Base-by-base conservation (phyloP, 2,888 invertebrate genomes). In the Cheilosia scutellata region DNA sequence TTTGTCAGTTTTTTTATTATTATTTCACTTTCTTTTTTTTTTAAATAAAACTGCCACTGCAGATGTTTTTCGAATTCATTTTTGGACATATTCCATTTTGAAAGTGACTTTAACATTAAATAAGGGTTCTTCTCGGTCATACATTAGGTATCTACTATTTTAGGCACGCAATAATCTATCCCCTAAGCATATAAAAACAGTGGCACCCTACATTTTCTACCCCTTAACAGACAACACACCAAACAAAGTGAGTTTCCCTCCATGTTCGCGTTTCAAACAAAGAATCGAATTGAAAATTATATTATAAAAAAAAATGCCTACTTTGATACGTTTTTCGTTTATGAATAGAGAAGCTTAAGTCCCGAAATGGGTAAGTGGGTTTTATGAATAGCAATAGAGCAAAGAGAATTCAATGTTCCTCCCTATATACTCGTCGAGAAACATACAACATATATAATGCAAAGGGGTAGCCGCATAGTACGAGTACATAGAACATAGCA, bases 301-400 rank as follows among this genome's bases (percentile, higher is more conserved):
- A 31, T 51, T 51, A 51, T n/a, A 51, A 55, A 47, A 57, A 75
- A 76, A 72, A 83, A 68, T 86, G 82, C 86, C 86, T 86, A 80
- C 86, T 76, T 82, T 82, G 86, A 82, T 80, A 86, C 68, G 86
- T 86, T 74, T 86, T 74, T 76, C 68, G 60, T 68, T 83, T 82
- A 68, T 86, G 86, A 86, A 86, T 84, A 84, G 86, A 82, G 86
- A 77, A 86, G 82, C 86, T 86, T 86, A 86, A 82, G 76, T 68
- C 86, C 77, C 72, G 82, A 86, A 86, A 86, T 86, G 86, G 86
- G 86, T 86, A 86, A 86, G 86, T 86, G 82, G 86, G 86, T 86
- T 86, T 86, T 77, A 77, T 86, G 86, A 86, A 86, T 86, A 86
- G 86, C 76, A 79, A 65, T 65, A 63, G 70, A 86, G 70, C 76